Evolutionary conservation across 2,797 vertebrate genomes (phyloP).

Genomic region (Falco columbarius): DNA sequence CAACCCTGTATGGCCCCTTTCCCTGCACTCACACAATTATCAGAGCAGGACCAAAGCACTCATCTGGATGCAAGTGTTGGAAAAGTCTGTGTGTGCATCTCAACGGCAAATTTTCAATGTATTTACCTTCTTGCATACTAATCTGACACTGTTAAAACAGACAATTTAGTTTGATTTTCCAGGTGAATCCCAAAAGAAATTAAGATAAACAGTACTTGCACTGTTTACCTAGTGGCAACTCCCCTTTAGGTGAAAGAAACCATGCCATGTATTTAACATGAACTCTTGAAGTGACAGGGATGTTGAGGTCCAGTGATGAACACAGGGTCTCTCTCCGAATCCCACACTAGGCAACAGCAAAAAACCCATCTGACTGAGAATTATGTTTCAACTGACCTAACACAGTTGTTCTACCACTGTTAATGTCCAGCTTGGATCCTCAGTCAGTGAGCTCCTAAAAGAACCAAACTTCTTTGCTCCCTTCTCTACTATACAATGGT

Average conservation of each 20-base stretch:
- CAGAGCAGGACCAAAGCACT: neutral
- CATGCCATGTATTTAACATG: neutral
- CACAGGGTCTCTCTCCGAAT: neutral
- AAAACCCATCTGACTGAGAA: neutral
- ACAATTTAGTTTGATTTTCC: neutral
- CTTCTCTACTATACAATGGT: neutral
- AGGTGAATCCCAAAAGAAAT: neutral
- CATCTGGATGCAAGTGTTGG: neutral
- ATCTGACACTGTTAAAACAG: neutral
- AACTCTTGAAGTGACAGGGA: too few species aligned
- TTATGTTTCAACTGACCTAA: neutral
- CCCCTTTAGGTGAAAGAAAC: neutral
- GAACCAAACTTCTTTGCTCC: neutral
- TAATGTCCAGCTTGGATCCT: neutral
- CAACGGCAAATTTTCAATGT: neutral
- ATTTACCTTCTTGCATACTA: neutral
- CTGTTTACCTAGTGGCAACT: neutral
- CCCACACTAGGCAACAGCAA: neutral
- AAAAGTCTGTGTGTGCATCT: neutral
- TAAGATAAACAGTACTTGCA: neutral
- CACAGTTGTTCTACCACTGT: neutral
- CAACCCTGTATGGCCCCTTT: fast-evolving
- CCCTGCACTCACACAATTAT: neutral
- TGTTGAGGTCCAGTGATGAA: neutral
- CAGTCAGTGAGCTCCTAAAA: neutral